phyloP scores from a whole-genome alignment of 2,888 invertebrate species.

The Apoderus coryli region DNA sequence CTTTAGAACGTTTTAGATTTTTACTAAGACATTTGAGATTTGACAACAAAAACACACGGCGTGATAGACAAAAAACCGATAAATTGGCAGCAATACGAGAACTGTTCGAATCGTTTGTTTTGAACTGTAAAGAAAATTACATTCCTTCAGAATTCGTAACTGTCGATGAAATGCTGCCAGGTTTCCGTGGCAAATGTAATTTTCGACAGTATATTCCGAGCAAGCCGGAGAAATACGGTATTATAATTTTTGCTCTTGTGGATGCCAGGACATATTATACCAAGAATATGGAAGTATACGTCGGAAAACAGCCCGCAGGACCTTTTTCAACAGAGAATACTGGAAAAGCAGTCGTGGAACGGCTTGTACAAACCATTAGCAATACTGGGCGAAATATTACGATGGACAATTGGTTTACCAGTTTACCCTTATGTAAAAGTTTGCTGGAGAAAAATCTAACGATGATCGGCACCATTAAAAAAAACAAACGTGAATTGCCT shows the following conservation, averaged over 20 bases:
- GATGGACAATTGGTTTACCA: constrained; percentile 13
- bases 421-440: constrained; percentile 9
- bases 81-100: too few relatives aligned
- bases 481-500: too few relatives aligned
- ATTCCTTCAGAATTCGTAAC: too few relatives aligned
- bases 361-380: constrained; percentile 10
- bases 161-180: constrained; percentile 7
- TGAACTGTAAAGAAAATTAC: constrained; percentile 8
- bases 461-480: too few relatives aligned
- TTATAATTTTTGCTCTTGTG: constrained; percentile 11
- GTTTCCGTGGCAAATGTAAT: constrained; percentile 7
- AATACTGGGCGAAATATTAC: constrained; percentile 11
- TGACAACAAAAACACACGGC: constrained; percentile 5
- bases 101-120: constrained; percentile 11
- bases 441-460: too few relatives aligned
- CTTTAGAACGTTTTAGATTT: too few relatives aligned
- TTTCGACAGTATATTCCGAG: too few relatives aligned
- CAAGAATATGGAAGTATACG: constrained; percentile 11
- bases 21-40: too few relatives aligned
- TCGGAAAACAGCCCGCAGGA: constrained; percentile 11
- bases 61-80: too few relatives aligned
- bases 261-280: constrained; percentile 11
- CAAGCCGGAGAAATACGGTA: constrained; percentile 12
- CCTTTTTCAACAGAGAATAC: constrained; percentile 8
- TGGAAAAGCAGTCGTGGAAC: constrained; percentile 6